Evolutionary conservation across 1,140 invertebrate species (phyloP).

Genomic region (Tetraneura akinire): DNA sequence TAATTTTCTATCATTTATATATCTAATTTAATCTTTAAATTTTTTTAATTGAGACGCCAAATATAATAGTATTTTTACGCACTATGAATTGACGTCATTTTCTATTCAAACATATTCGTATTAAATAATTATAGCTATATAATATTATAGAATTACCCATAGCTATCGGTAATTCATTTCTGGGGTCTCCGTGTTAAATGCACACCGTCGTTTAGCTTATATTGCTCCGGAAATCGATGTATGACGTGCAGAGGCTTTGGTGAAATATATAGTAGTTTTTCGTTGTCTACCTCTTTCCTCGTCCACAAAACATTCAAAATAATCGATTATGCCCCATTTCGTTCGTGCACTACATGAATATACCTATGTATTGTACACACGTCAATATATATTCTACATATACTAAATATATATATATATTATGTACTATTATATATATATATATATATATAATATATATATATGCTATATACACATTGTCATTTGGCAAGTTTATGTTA

Average conservation of each 20-base stretch:
- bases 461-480: not conserved
- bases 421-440: not conserved
- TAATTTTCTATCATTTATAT: no score
- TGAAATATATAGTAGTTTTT: constrained; percentile 37
- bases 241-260: constrained; percentile 36
- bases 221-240: constrained; percentile 46
- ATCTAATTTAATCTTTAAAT: no score
- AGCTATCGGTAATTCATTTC: not conserved
- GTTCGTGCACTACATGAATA: constrained; percentile 29
- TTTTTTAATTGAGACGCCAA: no score
- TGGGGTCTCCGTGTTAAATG: constrained; percentile 14
- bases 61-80: no score
- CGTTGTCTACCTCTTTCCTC: not conserved
- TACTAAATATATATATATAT: not conserved
- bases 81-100: no score
- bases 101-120: no score
- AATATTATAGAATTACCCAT: not conserved
- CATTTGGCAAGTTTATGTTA: not conserved
- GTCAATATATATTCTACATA: not conserved
- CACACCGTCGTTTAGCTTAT: not conserved
- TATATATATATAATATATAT: not conserved
- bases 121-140: no score
- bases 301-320: not conserved
- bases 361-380: not conserved
- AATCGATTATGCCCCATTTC: constrained; percentile 38